Conservation (phyloP, 2,888 invertebrate genomes). For the Serripes groenlandicus region DNA sequence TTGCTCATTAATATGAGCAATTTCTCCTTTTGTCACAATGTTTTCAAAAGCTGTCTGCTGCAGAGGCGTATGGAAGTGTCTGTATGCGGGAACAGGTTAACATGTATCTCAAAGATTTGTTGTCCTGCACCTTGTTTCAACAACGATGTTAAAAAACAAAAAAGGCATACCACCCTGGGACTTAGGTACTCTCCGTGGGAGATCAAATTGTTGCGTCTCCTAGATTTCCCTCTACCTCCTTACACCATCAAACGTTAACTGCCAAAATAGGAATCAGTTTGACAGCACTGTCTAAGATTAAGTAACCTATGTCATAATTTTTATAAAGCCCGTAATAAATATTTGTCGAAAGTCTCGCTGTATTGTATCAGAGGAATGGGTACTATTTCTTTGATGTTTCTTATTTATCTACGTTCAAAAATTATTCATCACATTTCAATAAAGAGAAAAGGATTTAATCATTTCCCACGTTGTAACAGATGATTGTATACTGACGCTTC, state of each 20-base stretch:
- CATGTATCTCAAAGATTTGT: background rate
- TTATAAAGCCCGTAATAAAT: background rate
- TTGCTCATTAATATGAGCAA: slow-evolving; percentile 1
- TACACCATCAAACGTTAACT: too few species aligned
- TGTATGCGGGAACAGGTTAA: background rate
- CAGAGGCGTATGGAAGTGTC: background rate
- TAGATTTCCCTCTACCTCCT: background rate
- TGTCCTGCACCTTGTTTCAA: background rate
- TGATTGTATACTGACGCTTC: too few species aligned
- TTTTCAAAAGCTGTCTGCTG: background rate
- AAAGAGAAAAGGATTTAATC: too few species aligned
- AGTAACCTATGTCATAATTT: background rate
- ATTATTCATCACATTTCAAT: too few species aligned
- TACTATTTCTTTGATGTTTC: too few species aligned
- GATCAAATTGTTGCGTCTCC: background rate
- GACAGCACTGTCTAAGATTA: background rate
- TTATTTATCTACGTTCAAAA: too few species aligned
- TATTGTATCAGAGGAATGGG: background rate
- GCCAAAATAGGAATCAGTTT: too few species aligned
- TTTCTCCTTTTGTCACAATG: background rate
- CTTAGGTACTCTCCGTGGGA: background rate
- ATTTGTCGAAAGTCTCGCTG: background rate
- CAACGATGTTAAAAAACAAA: too few species aligned
- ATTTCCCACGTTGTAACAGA: too few species aligned
- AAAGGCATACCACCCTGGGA: background rate